phyloP scores from a whole-genome alignment of 2,888 invertebrate genomes.

The Saturnia japonica region DNA sequence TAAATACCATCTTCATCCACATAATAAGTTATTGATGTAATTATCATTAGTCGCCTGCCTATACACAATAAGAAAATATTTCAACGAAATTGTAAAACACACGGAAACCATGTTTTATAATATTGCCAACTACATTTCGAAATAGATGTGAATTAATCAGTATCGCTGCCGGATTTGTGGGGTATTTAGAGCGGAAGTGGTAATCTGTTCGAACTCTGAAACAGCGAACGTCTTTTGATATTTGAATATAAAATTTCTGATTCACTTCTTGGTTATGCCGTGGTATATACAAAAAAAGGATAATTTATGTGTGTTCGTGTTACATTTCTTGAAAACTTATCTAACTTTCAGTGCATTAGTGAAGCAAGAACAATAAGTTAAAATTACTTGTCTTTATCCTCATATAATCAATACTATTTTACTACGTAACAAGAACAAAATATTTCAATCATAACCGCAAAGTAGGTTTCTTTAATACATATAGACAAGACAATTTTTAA shows the following conservation, averaged over 20 bases:
- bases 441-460: too few species aligned
- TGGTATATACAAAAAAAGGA: background rate
- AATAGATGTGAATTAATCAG: slow-evolving; percentile 15
- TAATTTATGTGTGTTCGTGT: background rate
- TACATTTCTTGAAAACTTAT: background rate
- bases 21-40: too few species aligned
- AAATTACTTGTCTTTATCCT: too few species aligned
- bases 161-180: slow-evolving; percentile 17
- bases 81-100: background rate
- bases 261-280: background rate
- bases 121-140: slow-evolving; percentile 13
- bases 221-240: slow-evolving; percentile 14
- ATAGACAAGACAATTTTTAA: too few species aligned
- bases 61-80: background rate
- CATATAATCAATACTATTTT: too few species aligned
- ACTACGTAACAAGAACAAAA: too few species aligned
- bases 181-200: slow-evolving; percentile 24
- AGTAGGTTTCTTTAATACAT: too few species aligned
- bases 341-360: background rate
- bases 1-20: too few species aligned
- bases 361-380: too few species aligned
- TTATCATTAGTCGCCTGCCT: background rate
- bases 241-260: slow-evolving; percentile 10
- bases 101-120: background rate
- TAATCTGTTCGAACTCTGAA: slow-evolving; percentile 19